Conservation (phyloP, 1,140 invertebrate species). For the Cotesia glomerata region DNA sequence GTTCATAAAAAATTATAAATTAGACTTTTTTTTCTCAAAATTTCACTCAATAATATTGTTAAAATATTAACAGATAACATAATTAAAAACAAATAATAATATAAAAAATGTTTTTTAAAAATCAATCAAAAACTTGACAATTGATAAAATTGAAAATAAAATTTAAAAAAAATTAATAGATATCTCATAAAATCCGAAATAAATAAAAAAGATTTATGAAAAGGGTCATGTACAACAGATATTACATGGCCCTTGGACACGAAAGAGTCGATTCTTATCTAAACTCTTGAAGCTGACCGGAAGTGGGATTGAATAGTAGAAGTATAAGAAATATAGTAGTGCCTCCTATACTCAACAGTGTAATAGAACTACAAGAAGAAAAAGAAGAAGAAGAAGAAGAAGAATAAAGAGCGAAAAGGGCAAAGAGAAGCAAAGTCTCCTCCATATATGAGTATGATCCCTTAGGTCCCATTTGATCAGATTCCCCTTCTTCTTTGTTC, state of each 20-base stretch:
- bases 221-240: background rate
- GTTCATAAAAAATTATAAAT: no score
- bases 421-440: background rate
- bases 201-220: background rate
- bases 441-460: background rate
- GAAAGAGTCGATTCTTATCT: slow-evolving; percentile 26
- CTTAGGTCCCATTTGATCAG: no score
- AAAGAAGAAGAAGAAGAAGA: background rate
- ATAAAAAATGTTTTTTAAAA: no score
- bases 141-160: no score
- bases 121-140: no score
- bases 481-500: background rate
- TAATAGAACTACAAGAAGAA: background rate
- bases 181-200: background rate
- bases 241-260: background rate
- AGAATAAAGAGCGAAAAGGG: background rate
- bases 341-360: background rate
- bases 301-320: slow-evolving; percentile 31
- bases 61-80: no score
- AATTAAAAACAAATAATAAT: no score
- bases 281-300: slow-evolving; percentile 29
- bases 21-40: no score
- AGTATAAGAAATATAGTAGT: no score
- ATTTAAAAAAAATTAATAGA: background rate
- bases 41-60: no score